Evolutionary conservation across 2,888 invertebrate species (phyloP).

Genomic region (Orchesella flavescens): DNA sequence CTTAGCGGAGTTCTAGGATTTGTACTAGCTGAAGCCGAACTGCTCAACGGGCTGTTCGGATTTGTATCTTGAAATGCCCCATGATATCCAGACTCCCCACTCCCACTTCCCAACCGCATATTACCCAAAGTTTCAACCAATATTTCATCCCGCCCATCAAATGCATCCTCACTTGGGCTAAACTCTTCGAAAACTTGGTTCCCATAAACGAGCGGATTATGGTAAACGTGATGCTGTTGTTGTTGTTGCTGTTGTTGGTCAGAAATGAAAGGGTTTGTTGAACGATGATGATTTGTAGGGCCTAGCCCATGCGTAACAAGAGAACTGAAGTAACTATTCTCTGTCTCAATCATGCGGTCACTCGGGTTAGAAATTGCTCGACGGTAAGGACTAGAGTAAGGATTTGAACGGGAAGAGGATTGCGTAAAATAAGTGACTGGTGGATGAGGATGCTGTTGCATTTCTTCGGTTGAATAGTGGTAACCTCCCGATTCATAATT

Average conservation of each 20-base stretch:
- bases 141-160: constrained; percentile 50
- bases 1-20: constrained; percentile 73
- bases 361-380: constrained; percentile 45
- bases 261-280: constrained; percentile 44
- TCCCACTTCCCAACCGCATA: constrained; percentile 61
- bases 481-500: constrained; percentile 60
- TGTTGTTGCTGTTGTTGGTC: background rate
- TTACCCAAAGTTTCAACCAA: constrained; percentile 55
- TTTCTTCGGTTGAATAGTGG: constrained; percentile 69
- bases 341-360: constrained; percentile 44
- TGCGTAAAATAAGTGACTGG: constrained; percentile 56
- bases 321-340: constrained; percentile 47
- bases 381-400: constrained; percentile 52
- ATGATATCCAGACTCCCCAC: constrained; percentile 68
- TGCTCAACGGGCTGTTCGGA: constrained; percentile 76
- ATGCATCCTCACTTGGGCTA: constrained; percentile 61
- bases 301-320: constrained; percentile 56
- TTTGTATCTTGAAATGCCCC: constrained; percentile 73
- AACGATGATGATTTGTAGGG: constrained; percentile 6
- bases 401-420: constrained; percentile 27
- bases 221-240: constrained; percentile 65
- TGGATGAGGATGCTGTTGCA: constrained; percentile 69
- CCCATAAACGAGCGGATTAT: constrained; percentile 64
- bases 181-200: constrained; percentile 62
- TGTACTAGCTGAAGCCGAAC: constrained; percentile 74